A percentile compares a stretch with the other conserved stretches of the same genome.
These are phyloP conservation scores for Centruroides vittatus DNA, from an alignment of 1,140 invertebrate genomes.

Conservation along the genomic window DNA sequence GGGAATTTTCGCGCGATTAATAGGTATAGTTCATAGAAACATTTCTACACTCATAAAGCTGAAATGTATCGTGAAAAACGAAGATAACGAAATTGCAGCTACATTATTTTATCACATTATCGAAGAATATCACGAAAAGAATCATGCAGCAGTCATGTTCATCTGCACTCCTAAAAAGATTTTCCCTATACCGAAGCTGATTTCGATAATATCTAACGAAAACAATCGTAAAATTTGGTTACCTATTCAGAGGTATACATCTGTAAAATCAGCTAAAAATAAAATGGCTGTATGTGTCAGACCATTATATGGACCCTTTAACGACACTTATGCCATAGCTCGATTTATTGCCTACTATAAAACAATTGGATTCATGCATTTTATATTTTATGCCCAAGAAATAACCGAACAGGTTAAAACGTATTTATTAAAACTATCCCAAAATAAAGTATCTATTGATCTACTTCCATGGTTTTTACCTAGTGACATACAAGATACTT, in stretches of 20 bases:
- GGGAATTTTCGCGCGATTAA: constrained; percentile 1
- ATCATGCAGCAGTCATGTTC: neutral
- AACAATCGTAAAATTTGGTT: too few relatives aligned
- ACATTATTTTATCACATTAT: neutral
- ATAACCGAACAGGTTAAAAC: constrained; percentile 48
- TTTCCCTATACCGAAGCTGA: too few relatives aligned
- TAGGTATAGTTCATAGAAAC: neutral
- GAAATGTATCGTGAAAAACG: neutral
- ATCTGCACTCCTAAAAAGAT: neutral
- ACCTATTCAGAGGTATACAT: too few relatives aligned
- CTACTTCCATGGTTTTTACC: constrained; percentile 60
- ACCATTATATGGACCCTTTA: constrained; percentile 65
- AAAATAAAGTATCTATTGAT: constrained; percentile 46
- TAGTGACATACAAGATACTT: constrained; percentile 63
- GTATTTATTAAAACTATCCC: constrained; percentile 48
- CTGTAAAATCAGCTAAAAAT: too few relatives aligned
- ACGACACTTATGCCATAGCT: constrained; percentile 56
- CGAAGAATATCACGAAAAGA: constrained; percentile 3
- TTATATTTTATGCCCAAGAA: constrained; percentile 85
- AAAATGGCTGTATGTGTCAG: constrained; percentile 65
- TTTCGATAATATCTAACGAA: too few relatives aligned
- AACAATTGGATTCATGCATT: constrained; percentile 66
- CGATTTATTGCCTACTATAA: constrained; percentile 83
- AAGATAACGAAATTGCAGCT: neutral
- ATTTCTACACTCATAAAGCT: neutral